Evolutionary conservation across 2,113 vertebrate genomes (phyloP), one percentile per base, ranked within the genome.

Genomic region (Diglossa brunneiventris): DNA sequence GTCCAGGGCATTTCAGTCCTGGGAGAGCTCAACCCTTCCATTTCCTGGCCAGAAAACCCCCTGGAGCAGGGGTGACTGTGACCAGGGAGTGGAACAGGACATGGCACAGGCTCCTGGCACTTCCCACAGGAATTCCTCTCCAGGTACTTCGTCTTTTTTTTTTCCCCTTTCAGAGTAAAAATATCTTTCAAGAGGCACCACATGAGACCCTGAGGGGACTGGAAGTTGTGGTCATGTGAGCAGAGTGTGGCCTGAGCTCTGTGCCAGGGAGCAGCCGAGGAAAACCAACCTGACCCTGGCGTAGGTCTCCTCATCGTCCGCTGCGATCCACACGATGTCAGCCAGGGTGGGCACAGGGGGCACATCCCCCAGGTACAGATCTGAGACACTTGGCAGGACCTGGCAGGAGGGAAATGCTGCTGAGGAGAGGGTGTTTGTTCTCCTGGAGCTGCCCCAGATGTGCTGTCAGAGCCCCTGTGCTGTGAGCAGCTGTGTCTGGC

Each of bases 251-350:
- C 49, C 47, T 83, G 27, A 1, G n/a, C 26, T 53, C 24, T 7
- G 15, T 3, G 10, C 26, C 89, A 75, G 35, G 31, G 67, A 11
- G 0, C 69, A 78, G n/a, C 1, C 3, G 22, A 2, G 16, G 19
- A 37, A 49, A 87, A 82, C 92, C 56, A 95, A 99, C 99, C 99
- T 98, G 96, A 99, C 99, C 98, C 99, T 99, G 91, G 99, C 99
- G 44, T 99, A 99, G 0, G 99, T 99, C 87, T 99, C 99, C 96
- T 99, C 99, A 77, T 99, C 99, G 78, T 99, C 99, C 13, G 99
- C 99, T 47, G 98, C 99, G 74, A 99, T 99, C 99, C 99, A 99
- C 74, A 99, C 99, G n/a, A 99, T 98, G 92, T 99, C 99, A 79
- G 99, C 99, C 97, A 99, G 90, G 12, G 99, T 99, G 49, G 99